Conservation (phyloP, 1,140 invertebrate species). For the Polyergus mexicanus region DNA sequence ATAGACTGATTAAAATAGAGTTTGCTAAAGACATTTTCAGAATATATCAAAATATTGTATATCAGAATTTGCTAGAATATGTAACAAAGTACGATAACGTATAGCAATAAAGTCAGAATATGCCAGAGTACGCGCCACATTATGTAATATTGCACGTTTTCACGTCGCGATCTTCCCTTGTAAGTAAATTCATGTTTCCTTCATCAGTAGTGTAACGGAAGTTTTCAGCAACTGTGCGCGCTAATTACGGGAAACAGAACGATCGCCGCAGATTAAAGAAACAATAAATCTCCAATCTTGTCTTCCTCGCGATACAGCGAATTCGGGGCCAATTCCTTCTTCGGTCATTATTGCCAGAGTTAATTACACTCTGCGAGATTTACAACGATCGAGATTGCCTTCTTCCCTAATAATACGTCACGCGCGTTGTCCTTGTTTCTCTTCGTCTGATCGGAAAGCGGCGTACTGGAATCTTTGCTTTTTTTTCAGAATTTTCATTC, state of each 20-base stretch:
- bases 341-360: conserved; percentile 56
- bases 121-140: background rate
- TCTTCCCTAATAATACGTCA: conserved; percentile 56
- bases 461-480: background rate
- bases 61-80: background rate
- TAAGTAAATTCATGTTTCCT: background rate
- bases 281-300: conserved; percentile 50
- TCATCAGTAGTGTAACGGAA: background rate
- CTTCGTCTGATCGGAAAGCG: conserved; percentile 3
- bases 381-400: conserved; percentile 60
- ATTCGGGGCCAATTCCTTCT: conserved; percentile 52
- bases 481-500: conserved; percentile 59
- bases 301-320: conserved; percentile 40
- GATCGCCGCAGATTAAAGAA: conserved; percentile 58
- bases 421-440: conserved; percentile 34
- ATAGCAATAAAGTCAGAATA: background rate
- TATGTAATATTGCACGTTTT: background rate
- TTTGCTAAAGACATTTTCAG: background rate
- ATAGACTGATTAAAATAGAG: background rate
- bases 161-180: background rate
- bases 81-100: background rate
- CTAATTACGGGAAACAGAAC: conserved; percentile 40
- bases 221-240: background rate
- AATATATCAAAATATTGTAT: background rate
- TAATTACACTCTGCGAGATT: conserved; percentile 56